Base-by-base conservation (phyloP, 2,113 vertebrate species). In the Rana temporaria region DNA sequence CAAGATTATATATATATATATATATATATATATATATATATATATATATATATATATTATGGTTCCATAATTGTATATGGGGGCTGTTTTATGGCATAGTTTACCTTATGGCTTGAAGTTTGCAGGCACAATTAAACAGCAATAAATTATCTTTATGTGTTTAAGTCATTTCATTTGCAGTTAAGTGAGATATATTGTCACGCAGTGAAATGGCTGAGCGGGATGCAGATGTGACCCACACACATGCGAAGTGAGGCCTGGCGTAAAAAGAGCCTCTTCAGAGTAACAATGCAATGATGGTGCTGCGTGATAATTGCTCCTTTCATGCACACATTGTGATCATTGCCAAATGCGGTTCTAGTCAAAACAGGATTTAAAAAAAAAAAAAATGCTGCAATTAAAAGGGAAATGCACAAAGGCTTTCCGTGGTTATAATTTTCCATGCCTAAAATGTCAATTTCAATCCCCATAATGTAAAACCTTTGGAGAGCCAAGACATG, bases 121-220 rank as follows among this genome's bases (percentile, higher is more conserved):
- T 32, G 20, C 24, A 38, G 15, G 22, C 24, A 38, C 18, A 18
- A 81, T 81, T 71, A 60, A 71, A 56, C 56, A 0, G 56, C 68
- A 15, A 32, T 81, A 80, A 80, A 80, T 62, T 42, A 42, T 26
- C 69, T 81, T 72, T 64, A 72, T 72, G 67, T 53, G 48, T 48
- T 15, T 12, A 20, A 71, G 69, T 66, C 60, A 64, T 74, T 82
- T 62, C 30, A 60, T 63, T 53, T 17, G 42, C 62, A 57, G 79
- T 82, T 74, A 66, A 82, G 71, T 67, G 64, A 75, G 72, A 75
- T 75, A 17, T 60, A 60, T 67, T 59, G 48, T 83, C 81, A 57
- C 2, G 63, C 63, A 68, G 42, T 26, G 30, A 19, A 15, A 14
- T 20, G 62, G 26, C 22, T 34, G 80, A 65, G 70, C 30, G 6